phyloP scores from a whole-genome alignment of 1,140 invertebrate genomes.

The Drosophila simulans region DNA sequence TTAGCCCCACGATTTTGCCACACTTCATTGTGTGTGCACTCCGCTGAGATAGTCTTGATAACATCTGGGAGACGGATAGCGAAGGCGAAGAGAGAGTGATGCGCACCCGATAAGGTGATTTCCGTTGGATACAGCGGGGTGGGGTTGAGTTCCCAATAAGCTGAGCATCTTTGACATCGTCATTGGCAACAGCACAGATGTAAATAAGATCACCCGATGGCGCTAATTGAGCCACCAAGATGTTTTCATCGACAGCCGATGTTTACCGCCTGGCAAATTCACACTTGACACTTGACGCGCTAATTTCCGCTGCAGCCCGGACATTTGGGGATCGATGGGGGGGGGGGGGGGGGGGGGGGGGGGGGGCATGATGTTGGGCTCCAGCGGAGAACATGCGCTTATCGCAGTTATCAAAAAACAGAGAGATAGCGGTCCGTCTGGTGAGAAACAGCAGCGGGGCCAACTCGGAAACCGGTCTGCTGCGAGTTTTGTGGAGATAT shows the following conservation, averaged over 20 bases:
- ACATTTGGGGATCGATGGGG: neutral
- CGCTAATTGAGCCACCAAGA: conserved; percentile 68
- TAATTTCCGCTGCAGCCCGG: conserved; percentile 68
- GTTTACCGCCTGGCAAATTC: conserved; percentile 76
- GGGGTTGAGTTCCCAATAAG: neutral
- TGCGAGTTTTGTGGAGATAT: conserved; percentile 59
- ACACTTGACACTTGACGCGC: conserved; percentile 77
- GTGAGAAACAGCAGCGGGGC: conserved; percentile 18
- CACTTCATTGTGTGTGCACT: conserved; percentile 30
- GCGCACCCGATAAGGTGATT: conserved; percentile 18
- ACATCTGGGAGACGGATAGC: conserved; percentile 3
- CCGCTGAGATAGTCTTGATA: conserved; percentile 23
- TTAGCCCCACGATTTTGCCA: conserved; percentile 27
- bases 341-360: conserved; percentile 41
- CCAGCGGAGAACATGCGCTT: conserved; percentile 26
- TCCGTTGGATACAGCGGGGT: conserved; percentile 7
- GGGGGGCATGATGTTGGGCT: conserved; percentile 25
- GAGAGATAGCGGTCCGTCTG: conserved; percentile 16
- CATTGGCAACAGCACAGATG: conserved; percentile 31
- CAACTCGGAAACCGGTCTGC: conserved; percentile 12
- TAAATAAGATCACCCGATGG: conserved; percentile 54
- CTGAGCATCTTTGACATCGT: conserved; percentile 14
- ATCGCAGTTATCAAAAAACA: conserved; percentile 24
- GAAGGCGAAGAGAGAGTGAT: neutral
- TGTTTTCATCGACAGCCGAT: conserved; percentile 71